These are phyloP conservation scores for Parthenolecanium corni DNA, from an alignment of 2,888 invertebrate species.

Conservation along the genomic window DNA sequence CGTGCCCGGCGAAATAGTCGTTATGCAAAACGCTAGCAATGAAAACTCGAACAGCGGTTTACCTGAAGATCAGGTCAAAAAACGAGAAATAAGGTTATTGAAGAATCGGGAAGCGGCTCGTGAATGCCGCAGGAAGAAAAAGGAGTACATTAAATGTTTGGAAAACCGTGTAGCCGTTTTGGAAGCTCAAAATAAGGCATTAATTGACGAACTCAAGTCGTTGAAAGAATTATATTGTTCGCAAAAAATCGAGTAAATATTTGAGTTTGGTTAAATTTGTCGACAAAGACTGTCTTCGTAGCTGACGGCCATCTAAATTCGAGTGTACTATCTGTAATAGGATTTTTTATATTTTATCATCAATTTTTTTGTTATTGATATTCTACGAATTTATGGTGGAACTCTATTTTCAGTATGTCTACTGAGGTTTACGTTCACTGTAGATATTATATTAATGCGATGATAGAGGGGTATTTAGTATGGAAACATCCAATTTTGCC, in stretches of 20 bases:
- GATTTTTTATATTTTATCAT: no score
- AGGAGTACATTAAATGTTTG: conserved; percentile 99
- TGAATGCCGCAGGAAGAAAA: conserved; percentile 98
- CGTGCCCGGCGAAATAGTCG: conserved; percentile 63
- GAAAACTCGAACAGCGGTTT: conserved; percentile 37
- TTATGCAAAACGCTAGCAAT: conserved; percentile 28
- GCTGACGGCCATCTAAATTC: no score
- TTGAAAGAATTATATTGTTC: conserved; percentile 96
- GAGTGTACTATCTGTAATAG: no score
- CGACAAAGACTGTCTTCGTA: no score
- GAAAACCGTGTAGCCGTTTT: conserved; percentile 98
- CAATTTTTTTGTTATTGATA: no score
- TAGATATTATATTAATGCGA: no score
- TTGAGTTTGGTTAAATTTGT: not conserved
- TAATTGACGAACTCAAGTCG: conserved; percentile 97
- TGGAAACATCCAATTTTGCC: no score
- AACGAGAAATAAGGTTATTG: conserved; percentile 81
- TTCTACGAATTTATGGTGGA: no score
- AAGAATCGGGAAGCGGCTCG: conserved; percentile 97
- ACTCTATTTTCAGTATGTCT: no score
- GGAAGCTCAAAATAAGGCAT: conserved; percentile 98
- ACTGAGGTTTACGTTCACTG: no score
- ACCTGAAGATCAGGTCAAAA: conserved; percentile 83
- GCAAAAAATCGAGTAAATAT: conserved; percentile 66
- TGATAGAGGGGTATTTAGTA: no score